A percentile compares a stretch with the other conserved stretches of the same genome.
Evolutionary conservation across 1,140 invertebrate species (phyloP).

Genomic region (Goniozus legneri): DNA sequence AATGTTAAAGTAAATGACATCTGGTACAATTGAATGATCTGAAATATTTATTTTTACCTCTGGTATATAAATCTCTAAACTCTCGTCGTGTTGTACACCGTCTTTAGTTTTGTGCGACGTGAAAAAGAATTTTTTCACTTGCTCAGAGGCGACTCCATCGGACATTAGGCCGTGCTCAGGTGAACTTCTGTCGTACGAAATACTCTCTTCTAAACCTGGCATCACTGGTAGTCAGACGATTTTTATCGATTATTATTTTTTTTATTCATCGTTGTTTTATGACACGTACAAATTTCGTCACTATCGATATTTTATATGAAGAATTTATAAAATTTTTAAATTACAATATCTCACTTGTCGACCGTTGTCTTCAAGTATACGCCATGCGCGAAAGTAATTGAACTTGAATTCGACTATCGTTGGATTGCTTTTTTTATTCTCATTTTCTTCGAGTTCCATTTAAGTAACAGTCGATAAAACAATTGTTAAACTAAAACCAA

Average conservation of each 20-base stretch:
- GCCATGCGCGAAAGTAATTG: no score
- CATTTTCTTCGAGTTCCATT: no score
- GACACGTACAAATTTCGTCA: not conserved
- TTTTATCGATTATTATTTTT: conserved; percentile 11
- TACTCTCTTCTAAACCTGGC: conserved; percentile 44
- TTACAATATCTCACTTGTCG: no score
- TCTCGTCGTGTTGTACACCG: conserved; percentile 60
- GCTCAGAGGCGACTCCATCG: conserved; percentile 67
- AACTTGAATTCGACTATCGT: no score
- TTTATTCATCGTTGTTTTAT: conserved; percentile 11
- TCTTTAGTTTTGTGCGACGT: conserved; percentile 60
- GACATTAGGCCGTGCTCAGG: conserved; percentile 60
- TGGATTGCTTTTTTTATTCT: no score
- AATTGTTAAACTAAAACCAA: no score
- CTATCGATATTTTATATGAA: not conserved
- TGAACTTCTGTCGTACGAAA: conserved; percentile 39
- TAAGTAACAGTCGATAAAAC: no score
- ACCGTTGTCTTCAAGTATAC: no score
- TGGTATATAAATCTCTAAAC: conserved; percentile 74
- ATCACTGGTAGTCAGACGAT: conserved; percentile 25
- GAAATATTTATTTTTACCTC: conserved; percentile 54
- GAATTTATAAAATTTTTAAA: not conserved
- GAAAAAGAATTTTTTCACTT: conserved; percentile 79
- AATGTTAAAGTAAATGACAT: conserved; percentile 1
- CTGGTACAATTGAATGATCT: not conserved